Percentiles rank a stretch among this genome's conserved stretches.
Conservation (phyloP, 2,888 invertebrate genomes). For the Anthrax anthrax region DNA sequence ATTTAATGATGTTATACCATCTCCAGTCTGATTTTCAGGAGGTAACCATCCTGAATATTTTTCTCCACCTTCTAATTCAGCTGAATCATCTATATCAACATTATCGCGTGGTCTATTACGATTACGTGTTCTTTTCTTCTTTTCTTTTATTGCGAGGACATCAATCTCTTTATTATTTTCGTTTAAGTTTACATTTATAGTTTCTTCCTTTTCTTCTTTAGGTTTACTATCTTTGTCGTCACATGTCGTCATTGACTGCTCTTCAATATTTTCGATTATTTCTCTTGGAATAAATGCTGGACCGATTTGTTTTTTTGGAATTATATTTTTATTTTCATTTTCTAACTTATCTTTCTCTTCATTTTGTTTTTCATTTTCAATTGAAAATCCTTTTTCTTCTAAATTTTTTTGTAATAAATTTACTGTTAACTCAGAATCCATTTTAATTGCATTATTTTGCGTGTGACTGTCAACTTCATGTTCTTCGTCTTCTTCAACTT, state of each 20-base stretch:
- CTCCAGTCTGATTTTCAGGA: constrained; percentile 58
- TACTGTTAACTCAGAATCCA: no score
- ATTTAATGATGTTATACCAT: constrained; percentile 62
- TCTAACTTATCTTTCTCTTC: neutral
- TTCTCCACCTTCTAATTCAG: constrained; percentile 37
- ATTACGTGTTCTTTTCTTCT: constrained; percentile 22
- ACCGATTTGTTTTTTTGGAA: constrained; percentile 12
- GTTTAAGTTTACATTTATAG: neutral
- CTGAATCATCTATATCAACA: constrained; percentile 30
- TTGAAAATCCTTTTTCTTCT: constrained; percentile 9
- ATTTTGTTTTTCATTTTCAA: neutral
- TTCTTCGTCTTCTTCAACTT: constrained; percentile 40
- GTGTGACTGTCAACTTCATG: constrained; percentile 1
- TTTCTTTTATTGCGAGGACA: constrained; percentile 15
- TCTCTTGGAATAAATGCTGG: constrained; percentile 15
- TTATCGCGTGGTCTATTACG: constrained; percentile 26
- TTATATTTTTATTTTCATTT: neutral
- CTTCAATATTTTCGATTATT: constrained; percentile 10
- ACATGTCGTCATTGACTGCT: constrained; percentile 23
- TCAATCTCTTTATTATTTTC: constrained; percentile 1
- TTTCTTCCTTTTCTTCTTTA: constrained; percentile 1
- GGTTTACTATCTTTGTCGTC: constrained; percentile 7
- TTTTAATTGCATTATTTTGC: neutral
- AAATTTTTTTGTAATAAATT: neutral
- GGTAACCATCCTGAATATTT: constrained; percentile 70